Evolutionary conservation across 2,888 invertebrate genomes (phyloP), one percentile per base, ranked within the genome.

Genomic region (Pterobdella sp.): DNA sequence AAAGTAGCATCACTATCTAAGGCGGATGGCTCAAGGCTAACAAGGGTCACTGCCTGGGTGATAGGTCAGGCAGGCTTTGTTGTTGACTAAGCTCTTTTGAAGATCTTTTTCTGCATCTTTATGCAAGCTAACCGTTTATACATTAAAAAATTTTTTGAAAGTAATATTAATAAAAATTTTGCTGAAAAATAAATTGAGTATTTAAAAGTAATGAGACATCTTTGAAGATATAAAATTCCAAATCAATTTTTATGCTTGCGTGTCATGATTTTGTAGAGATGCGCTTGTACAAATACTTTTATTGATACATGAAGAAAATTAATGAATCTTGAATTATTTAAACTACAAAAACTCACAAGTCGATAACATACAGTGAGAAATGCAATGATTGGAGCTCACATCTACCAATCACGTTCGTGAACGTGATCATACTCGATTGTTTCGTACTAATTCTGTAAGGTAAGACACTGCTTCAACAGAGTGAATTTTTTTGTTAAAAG

Each of bases 401-500:
- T 7, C 60, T 26, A n/a, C 60, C n/a, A 56, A 56, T 56, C 60
- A 56, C 14, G n/a, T 7, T 7, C n/a, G 60, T 26, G 60, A 4
- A 42, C 49, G 49, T 42, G 49, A 42, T 56, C 60, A 4, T 14
- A 26, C 60, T 4, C n/a, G 60, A 56, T 22, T 56, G 3, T 22
- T 56, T 56, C 60, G 60, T 14, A 56, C 60, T 56, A 22, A 56
- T 42, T 22, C 49, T n/a, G n/a, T n/a, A n/a, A n/a, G n/a, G n/a
- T n/a, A n/a, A n/a, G n/a, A n/a, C n/a, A n/a, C n/a, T n/a, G n/a
- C n/a, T n/a, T n/a, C n/a, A n/a, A n/a, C n/a, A n/a, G n/a, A n/a
- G n/a, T n/a, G n/a, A n/a, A n/a, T n/a, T n/a, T n/a, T n/a, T n/a
- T n/a, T n/a, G n/a, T n/a, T n/a, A n/a, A n/a, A n/a, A n/a, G n/a